phyloP scores from a whole-genome alignment of 1,140 invertebrate genomes.

The Epicauta chinensis region DNA sequence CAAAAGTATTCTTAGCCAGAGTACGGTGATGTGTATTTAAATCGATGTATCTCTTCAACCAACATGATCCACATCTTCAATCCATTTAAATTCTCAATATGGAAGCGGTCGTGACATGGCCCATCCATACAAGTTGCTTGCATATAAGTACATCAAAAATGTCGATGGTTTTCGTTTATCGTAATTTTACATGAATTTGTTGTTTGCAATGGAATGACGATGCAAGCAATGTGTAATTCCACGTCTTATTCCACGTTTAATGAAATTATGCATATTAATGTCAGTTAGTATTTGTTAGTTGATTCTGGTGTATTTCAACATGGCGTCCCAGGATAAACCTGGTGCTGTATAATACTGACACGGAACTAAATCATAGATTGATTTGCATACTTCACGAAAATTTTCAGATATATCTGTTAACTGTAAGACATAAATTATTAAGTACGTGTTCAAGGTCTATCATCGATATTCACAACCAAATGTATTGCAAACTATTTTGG shows the following conservation, averaged over 20 bases:
- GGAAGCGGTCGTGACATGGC: conserved; percentile 34
- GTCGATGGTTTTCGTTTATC: conserved; percentile 16
- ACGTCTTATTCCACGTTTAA: conserved; percentile 40
- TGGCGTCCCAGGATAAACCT: conserved; percentile 36
- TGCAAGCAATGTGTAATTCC: conserved; percentile 38
- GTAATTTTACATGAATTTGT: conserved; percentile 31
- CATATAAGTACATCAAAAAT: conserved; percentile 31
- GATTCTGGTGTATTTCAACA: conserved; percentile 37
- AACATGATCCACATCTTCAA: conserved; percentile 20
- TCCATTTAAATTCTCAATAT: conserved; percentile 34
- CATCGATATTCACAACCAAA: no score
- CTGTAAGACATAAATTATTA: conserved; percentile 43
- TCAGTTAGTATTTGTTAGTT: conserved; percentile 42
- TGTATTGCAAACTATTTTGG: no score
- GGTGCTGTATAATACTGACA: conserved; percentile 40
- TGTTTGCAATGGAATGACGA: conserved; percentile 39
- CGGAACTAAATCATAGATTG: conserved; percentile 38
- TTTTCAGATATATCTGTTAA: conserved; percentile 44
- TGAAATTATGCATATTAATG: conserved; percentile 37
- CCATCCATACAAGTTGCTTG: conserved; percentile 42
- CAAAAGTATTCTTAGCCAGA: no score
- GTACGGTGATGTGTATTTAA: conserved; percentile 1
- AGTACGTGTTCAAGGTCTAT: conserved; percentile 43
- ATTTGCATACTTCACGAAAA: conserved; percentile 36
- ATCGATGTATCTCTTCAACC: conserved; percentile 14